phyloP scores from a whole-genome alignment of 2,797 vertebrate species.

The Hylomyscus alleni region DNA sequence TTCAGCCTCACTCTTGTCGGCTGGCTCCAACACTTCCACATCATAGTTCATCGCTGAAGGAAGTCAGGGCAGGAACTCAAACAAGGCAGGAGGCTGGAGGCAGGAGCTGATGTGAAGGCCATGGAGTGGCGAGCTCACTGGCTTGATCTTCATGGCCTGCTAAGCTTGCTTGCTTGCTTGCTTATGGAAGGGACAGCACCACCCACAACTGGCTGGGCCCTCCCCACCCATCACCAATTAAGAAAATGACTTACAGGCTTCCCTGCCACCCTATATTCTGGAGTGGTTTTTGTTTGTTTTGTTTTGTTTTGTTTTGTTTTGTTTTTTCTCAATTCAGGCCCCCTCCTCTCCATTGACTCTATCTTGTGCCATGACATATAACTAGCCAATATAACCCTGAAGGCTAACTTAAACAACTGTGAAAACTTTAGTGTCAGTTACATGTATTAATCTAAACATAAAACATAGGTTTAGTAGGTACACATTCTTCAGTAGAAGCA shows the following conservation, averaged over 20 bases:
- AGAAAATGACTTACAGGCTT: background rate
- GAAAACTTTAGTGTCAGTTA: background rate
- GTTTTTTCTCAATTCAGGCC: background rate
- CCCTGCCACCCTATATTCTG: background rate
- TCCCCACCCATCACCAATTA: too few relatives aligned
- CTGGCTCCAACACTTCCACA: too few relatives aligned
- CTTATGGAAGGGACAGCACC: too few relatives aligned
- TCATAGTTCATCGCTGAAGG: background rate
- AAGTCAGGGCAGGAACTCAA: too few relatives aligned
- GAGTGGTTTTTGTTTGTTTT: background rate
- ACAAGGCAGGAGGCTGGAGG: background rate
- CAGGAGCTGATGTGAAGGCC: background rate
- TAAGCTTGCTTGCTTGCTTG: background rate
- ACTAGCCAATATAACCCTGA: background rate
- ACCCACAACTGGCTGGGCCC: background rate
- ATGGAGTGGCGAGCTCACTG: background rate
- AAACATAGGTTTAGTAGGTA: constrained; percentile 34
- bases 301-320: too few relatives aligned
- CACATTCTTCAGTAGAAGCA: constrained; percentile 36
- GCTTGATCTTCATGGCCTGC: background rate
- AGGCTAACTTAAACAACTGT: background rate
- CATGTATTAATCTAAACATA: constrained; percentile 45
- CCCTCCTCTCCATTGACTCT: background rate
- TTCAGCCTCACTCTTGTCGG: too few relatives aligned
- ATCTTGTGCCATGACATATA: background rate